Conservation (phyloP, 2,888 invertebrate genomes). For the Platycnemis pennipes region DNA sequence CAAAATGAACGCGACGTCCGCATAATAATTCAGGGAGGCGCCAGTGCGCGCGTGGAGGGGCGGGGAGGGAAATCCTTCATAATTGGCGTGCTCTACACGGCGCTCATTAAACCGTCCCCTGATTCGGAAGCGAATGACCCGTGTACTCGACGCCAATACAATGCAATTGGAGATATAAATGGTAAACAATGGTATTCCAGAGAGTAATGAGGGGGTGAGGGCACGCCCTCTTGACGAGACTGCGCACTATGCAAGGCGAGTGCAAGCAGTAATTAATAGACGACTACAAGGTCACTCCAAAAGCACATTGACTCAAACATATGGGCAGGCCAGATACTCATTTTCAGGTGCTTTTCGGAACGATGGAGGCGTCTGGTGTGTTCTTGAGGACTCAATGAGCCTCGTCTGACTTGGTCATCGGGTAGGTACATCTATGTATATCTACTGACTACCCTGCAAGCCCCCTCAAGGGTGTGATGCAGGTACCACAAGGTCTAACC, state of each 20-base stretch:
- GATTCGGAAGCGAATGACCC: conserved; percentile 3
- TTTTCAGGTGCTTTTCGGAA: too few relatives aligned
- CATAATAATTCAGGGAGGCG: neutral
- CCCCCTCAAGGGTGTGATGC: too few relatives aligned
- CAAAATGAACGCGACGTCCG: neutral
- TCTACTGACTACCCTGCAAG: too few relatives aligned
- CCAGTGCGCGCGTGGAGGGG: neutral
- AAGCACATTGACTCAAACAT: neutral
- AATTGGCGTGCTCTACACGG: neutral
- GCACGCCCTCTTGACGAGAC: neutral
- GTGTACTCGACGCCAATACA: neutral
- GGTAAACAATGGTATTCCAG: neutral
- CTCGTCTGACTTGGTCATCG: too few relatives aligned
- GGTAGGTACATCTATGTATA: too few relatives aligned
- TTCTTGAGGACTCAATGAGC: too few relatives aligned
- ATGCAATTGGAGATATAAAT: neutral
- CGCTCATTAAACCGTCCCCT: neutral
- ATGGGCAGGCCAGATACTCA: neutral
- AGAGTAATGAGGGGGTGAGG: neutral
- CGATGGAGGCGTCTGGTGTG: too few relatives aligned
- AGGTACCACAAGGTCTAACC: too few relatives aligned
- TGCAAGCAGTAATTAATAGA: neutral
- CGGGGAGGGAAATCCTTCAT: too few relatives aligned
- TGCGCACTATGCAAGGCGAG: neutral
- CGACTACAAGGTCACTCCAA: neutral